A percentile compares a stretch with the other conserved stretches of the same genome.
These are phyloP conservation scores for human DNA, from an alignment of 2,113 vertebrate genomes.

Conservation along the genomic window DNA sequence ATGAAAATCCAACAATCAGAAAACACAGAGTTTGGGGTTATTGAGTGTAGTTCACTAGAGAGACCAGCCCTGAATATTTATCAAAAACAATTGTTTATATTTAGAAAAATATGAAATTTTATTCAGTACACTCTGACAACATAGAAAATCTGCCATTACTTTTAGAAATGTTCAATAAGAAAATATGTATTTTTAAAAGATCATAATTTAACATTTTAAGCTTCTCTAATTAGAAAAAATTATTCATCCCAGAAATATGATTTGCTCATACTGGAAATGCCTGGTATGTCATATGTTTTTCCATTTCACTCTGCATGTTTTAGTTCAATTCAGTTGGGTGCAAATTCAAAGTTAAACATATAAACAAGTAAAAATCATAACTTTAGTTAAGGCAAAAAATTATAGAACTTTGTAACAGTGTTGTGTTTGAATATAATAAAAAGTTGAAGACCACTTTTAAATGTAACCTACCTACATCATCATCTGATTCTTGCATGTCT, in stretches of 20 bases:
- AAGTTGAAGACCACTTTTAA: neutral
- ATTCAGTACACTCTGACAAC: neutral
- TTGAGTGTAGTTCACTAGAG: neutral
- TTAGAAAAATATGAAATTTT: neutral
- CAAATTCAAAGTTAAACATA: conserved; percentile 5
- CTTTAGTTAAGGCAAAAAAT: neutral
- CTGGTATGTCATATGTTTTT: neutral
- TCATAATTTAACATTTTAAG: neutral
- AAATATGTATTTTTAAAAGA: neutral
- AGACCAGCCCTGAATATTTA: neutral
- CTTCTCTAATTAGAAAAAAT: neutral
- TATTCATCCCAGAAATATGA: neutral
- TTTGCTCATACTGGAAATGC: neutral
- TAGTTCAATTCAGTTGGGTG: neutral
- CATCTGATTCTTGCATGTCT: neutral
- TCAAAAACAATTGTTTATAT: neutral
- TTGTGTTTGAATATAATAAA: neutral
- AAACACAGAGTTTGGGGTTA: neutral
- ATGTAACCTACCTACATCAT: neutral
- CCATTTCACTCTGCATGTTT: neutral
- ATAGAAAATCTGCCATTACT: neutral
- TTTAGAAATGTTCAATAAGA: neutral
- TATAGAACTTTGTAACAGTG: neutral
- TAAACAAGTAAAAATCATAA: neutral
- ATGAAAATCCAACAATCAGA: neutral